Conservation (phyloP, 2,113 vertebrate genomes). For the Cyprinodon tularosa region DNA sequence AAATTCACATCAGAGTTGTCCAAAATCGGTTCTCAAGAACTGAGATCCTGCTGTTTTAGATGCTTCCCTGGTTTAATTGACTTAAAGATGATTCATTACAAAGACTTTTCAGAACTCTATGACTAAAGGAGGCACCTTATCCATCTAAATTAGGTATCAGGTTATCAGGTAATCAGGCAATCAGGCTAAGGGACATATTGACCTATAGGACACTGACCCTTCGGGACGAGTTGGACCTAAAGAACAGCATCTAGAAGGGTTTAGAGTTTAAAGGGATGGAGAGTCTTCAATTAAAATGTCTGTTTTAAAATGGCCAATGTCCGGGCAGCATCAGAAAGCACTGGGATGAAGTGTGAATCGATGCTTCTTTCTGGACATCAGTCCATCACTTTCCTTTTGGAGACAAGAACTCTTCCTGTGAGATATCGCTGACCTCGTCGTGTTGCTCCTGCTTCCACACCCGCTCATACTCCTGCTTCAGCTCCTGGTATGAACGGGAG, state of each 20-base stretch:
- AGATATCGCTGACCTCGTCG: not conserved
- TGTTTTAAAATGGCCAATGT: not conserved
- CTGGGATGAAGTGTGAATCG: slow-evolving; percentile 32
- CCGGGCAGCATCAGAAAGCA: slow-evolving; percentile 32
- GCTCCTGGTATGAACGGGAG: slow-evolving; percentile 91
- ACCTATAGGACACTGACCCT: not conserved
- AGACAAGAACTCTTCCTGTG: slow-evolving; percentile 7
- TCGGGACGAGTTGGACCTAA: not conserved
- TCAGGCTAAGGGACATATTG: too few relatives aligned
- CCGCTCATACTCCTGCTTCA: slow-evolving; percentile 86
- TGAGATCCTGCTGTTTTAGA: not conserved
- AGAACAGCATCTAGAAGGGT: not conserved
- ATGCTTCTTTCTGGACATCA: not conserved
- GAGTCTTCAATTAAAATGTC: not conserved
- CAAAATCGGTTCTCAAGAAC: too few relatives aligned
- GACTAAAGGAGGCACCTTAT: too few relatives aligned
- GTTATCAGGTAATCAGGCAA: too few relatives aligned
- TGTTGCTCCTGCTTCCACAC: slow-evolving; percentile 78
- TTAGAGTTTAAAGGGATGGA: not conserved
- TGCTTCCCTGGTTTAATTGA: too few relatives aligned
- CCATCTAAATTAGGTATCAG: too few relatives aligned
- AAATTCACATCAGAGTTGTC: not conserved
- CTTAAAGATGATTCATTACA: too few relatives aligned
- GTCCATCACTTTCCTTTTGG: not conserved
- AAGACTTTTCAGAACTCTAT: too few relatives aligned